Base-by-base conservation (phyloP, 2,888 invertebrate species). In the Aleiodes leptofemur region DNA sequence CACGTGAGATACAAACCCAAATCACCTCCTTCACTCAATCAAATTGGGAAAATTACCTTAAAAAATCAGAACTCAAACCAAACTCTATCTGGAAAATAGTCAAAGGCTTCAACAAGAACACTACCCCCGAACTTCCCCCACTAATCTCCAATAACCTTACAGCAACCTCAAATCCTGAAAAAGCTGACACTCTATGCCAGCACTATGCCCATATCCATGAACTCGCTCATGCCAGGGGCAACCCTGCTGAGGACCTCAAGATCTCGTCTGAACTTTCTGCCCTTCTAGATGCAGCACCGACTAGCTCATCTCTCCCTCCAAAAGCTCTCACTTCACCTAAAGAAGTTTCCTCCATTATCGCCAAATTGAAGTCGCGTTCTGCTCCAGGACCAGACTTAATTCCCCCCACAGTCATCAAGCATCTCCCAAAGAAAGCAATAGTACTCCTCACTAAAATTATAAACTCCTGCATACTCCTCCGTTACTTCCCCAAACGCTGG, bases 401-500 rank as follows among this genome's bases (percentile, higher is more conserved):
- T 13, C 56, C 56, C 6, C 5, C 38, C 1, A 38, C 38, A 7
- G 38, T 38, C 38, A 38, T 38, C 8, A 38, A 38, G 38, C 38
- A 38, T 38, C 38, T 1, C 38, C 38, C 38, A 8, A 23, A 8
- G 7, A 56, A 56, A 29, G 9, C 29, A 16, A 23, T 6, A 23
- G 56, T 29, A 3, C 23, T 56, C 4, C 8, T 56, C 16, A 29
- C 56, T 0, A 56, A 56, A 23, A 56, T 56, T 1, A 9, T 29
- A 1, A 56, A 56, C 56, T 7, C 56, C 23, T 56, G 29, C 8
- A 5, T 29, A 6, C 23, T 11, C 23, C 16, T 23, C 3, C 56
- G 23, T 11, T 29, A 56, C 1, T 77, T 72, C 16, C 72, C 74
- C 1, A 38, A 23, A 23, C 2, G 23, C 23, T 23, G 23, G 23